Percentiles rank a stretch among this genome's conserved stretches.
Conservation (phyloP, 2,113 vertebrate species). For the Sterna hirundo region DNA sequence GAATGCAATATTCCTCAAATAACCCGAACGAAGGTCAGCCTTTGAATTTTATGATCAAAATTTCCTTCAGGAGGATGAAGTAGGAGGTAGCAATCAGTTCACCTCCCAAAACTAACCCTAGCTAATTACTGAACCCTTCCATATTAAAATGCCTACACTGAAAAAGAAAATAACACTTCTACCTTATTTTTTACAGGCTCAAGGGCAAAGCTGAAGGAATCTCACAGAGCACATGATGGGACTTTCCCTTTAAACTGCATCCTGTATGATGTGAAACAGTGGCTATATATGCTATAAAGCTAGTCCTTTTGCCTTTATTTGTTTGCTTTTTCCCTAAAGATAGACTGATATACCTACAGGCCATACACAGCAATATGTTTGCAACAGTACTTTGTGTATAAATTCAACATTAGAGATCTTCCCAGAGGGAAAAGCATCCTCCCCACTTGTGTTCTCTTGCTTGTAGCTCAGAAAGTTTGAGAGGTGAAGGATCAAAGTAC, state of each 20-base stretch:
- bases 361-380: background rate
- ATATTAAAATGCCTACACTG: background rate
- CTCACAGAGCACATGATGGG: background rate
- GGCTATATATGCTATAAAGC: background rate
- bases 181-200: background rate
- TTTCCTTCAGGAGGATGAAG: background rate
- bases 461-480: background rate
- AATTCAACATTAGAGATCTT: background rate
- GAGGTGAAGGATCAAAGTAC: background rate
- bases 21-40: background rate
- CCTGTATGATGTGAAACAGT: background rate
- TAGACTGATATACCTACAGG: background rate
- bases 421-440: background rate
- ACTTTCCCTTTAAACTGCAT: background rate
- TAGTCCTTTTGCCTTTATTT: background rate
- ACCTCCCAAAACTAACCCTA: background rate
- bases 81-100: background rate
- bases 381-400: background rate
- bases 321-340: background rate
- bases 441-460: background rate
- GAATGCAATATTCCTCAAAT: background rate
- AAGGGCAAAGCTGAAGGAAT: background rate
- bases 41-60: background rate
- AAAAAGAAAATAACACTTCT: background rate
- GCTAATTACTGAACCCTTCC: background rate